Conservation (phyloP, 1,140 invertebrate genomes). For the Muscidifurax raptorellus region DNA sequence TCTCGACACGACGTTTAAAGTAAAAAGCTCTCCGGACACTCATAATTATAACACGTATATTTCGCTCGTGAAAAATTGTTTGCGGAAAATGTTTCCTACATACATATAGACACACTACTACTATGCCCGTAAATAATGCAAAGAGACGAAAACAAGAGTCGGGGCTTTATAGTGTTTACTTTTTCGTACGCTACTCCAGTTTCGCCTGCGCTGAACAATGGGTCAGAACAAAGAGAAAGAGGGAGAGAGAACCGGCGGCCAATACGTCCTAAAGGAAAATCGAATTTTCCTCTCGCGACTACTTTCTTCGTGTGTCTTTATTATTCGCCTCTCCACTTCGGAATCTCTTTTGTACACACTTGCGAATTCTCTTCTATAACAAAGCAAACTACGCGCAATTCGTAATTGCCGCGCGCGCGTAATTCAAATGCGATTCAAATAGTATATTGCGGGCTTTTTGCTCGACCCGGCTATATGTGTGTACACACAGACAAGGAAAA, state of each 20-base stretch:
- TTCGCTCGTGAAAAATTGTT: neutral
- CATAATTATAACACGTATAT: too few relatives aligned
- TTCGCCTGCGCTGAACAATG: constrained; percentile 37
- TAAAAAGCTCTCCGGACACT: neutral
- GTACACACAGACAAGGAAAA: neutral
- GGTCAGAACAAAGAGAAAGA: constrained; percentile 2
- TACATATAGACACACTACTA: neutral
- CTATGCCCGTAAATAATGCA: neutral
- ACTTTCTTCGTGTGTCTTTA: constrained; percentile 10
- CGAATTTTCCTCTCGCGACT: constrained; percentile 21
- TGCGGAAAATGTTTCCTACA: neutral
- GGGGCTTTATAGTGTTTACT: constrained; percentile 12
- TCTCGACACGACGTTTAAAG: too few relatives aligned
- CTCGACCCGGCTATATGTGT: neutral
- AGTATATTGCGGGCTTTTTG: neutral
- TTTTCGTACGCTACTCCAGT: constrained; percentile 25
- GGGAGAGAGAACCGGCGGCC: neutral
- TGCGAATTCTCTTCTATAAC: neutral
- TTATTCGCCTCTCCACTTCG: constrained; percentile 12
- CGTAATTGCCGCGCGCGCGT: neutral
- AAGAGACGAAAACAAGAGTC: neutral
- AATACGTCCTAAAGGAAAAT: constrained; percentile 34
- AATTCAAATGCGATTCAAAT: neutral
- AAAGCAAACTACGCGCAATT: neutral
- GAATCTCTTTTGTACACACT: neutral